Percentiles rank a stretch among this genome's conserved stretches.
Conservation (phyloP, 2,888 invertebrate species). For the Campaea margaritaria region DNA sequence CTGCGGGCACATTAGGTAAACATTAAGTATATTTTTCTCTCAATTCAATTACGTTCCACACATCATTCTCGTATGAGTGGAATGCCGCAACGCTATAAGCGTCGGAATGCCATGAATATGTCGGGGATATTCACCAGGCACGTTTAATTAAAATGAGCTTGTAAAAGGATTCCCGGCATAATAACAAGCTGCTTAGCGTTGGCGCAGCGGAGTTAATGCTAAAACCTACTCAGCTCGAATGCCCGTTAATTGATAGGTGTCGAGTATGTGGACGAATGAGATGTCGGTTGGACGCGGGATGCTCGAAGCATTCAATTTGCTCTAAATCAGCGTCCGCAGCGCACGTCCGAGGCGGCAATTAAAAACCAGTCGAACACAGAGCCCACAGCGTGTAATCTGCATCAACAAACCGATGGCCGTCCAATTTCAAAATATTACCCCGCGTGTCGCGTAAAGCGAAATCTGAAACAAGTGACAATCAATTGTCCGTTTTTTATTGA, state of each 20-base stretch:
- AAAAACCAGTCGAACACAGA: slow-evolving; percentile 64
- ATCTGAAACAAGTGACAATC: slow-evolving; percentile 45
- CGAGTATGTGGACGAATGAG: slow-evolving; percentile 61
- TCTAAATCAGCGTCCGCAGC: slow-evolving; percentile 69
- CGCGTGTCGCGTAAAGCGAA: slow-evolving; percentile 45
- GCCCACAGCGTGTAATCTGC: slow-evolving; percentile 68
- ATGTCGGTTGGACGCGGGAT: slow-evolving; percentile 56
- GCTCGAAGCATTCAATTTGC: slow-evolving; percentile 73
- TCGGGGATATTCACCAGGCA: slow-evolving; percentile 45
- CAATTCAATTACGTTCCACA: slow-evolving; percentile 44
- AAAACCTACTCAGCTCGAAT: slow-evolving; percentile 55
- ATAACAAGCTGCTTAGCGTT: slow-evolving; percentile 54
- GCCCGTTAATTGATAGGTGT: slow-evolving; percentile 71
- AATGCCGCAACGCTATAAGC: slow-evolving; percentile 37
- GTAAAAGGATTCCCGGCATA: slow-evolving; percentile 53
- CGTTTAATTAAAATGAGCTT: slow-evolving; percentile 51
- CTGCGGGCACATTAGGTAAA: slow-evolving; percentile 24
- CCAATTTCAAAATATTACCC: slow-evolving; percentile 56
- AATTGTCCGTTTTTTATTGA: slow-evolving; percentile 44
- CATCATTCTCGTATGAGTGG: slow-evolving; percentile 37
- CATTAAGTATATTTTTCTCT: slow-evolving; percentile 23
- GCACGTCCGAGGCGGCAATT: slow-evolving; percentile 62
- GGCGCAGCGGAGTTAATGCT: slow-evolving; percentile 45
- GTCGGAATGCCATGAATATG: slow-evolving; percentile 47
- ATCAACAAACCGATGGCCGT: slow-evolving; percentile 62